Evolutionary conservation across 2,888 invertebrate genomes (phyloP).

Genomic region (Pachydiplax longipennis): DNA sequence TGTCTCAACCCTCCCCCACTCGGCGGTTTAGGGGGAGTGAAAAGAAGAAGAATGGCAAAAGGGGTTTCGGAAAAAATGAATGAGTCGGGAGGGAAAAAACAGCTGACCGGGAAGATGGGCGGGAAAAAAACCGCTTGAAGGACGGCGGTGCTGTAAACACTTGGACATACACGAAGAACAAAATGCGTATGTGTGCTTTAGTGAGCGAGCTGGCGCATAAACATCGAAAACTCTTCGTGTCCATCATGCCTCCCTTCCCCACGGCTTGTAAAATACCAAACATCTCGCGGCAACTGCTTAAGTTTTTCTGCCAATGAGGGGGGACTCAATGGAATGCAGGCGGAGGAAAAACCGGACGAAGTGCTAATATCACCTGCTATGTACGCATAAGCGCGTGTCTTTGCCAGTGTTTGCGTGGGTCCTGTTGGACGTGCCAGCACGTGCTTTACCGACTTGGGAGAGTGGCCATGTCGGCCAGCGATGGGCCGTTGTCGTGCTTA

Average conservation of each 20-base stretch:
- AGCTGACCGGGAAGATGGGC: neutral
- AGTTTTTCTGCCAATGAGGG: neutral
- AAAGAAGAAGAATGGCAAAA: neutral
- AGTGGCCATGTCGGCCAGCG: neutral
- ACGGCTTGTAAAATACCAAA: neutral
- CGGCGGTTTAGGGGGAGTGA: neutral
- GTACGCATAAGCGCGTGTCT: neutral
- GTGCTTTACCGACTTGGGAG: neutral
- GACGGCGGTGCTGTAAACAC: neutral
- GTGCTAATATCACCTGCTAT: neutral
- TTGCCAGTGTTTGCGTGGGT: neutral
- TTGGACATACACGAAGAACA: neutral
- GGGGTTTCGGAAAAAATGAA: conserved; percentile 20
- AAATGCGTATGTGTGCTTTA: neutral
- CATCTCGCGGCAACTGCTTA: neutral
- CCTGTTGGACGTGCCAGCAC: neutral
- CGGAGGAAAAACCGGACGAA: neutral
- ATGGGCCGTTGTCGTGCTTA: no score
- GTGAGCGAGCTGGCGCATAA: neutral
- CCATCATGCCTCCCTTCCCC: neutral
- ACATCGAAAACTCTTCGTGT: neutral
- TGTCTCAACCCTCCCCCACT: neutral
- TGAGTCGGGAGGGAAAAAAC: conserved; percentile 4
- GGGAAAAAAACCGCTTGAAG: neutral
- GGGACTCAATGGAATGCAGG: neutral